These are phyloP conservation scores for Macropus fuliginosus DNA, from an alignment of 2,797 vertebrate genomes.

Conservation along the genomic window DNA sequence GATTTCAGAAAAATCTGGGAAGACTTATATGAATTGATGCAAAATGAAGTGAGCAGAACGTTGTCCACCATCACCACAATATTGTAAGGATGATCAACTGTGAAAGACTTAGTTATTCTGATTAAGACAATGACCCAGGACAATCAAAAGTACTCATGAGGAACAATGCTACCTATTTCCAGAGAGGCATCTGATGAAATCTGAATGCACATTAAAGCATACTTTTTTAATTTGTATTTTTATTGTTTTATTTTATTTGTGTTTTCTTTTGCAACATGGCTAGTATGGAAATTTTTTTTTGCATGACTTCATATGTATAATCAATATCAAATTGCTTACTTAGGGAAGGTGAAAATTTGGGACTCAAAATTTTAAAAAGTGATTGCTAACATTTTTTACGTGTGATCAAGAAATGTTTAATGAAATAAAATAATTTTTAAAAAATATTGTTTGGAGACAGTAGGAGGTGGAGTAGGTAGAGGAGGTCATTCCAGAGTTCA, in stretches of 20 bases:
- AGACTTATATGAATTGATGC: not conserved
- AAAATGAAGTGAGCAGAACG: not conserved
- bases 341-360: not conserved
- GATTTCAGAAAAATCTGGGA: not conserved
- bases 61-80: not conserved
- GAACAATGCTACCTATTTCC: not conserved
- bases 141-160: not conserved
- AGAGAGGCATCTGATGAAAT: not conserved
- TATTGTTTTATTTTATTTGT: not conserved
- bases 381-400: not conserved
- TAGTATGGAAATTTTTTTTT: not conserved
- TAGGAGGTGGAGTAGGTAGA: slow-evolving; percentile 14
- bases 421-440: not conserved
- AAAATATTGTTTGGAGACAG: slow-evolving; percentile 13
- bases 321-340: not conserved
- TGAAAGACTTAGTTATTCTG: not conserved
- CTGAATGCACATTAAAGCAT: not conserved
- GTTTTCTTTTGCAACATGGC: not conserved
- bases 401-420: not conserved
- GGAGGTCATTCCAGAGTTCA: slow-evolving; percentile 16
- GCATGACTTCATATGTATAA: not conserved
- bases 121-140: not conserved
- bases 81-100: not conserved
- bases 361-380: not conserved
- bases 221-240: not conserved